These are phyloP conservation scores for Manis javanica DNA, from an alignment of 2,797 vertebrate species.

Conservation along the genomic window DNA sequence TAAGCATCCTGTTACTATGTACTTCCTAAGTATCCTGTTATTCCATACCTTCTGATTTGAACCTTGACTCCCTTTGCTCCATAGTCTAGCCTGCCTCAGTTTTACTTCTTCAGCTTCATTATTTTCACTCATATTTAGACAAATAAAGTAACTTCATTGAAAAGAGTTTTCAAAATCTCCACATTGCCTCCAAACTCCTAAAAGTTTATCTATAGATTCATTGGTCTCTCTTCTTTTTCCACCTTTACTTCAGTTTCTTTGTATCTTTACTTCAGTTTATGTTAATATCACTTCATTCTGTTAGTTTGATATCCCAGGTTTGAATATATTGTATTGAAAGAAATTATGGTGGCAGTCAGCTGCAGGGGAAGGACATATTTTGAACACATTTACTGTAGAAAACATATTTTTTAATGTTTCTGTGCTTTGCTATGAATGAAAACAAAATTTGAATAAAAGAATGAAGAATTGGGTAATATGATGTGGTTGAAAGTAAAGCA, in stretches of 20 bases:
- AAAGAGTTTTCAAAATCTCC: not conserved
- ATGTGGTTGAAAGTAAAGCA: not conserved
- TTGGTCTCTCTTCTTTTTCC: not conserved
- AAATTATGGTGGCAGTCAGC: not conserved
- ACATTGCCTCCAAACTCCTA: not conserved
- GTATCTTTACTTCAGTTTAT: not conserved
- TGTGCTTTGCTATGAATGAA: not conserved
- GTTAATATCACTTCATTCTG: not conserved
- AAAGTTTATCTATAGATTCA: not conserved
- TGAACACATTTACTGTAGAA: not conserved
- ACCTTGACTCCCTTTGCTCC: too few species aligned
- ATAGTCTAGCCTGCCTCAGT: not conserved
- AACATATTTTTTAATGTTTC: not conserved
- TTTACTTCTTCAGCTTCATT: not conserved
- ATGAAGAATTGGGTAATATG: not conserved
- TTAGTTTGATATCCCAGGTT: not conserved
- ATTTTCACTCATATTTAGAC: not conserved
- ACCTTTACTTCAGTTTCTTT: not conserved
- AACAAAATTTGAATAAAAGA: not conserved
- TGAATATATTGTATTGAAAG: not conserved
- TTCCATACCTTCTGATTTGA: too few species aligned
- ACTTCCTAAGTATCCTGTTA: too few species aligned
- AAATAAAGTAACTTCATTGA: not conserved
- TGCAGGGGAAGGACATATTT: not conserved
- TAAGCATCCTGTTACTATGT: too few species aligned